A percentile compares a stretch with the other conserved stretches of the same genome.
Conservation (phyloP, 2,888 invertebrate genomes). For the Tuta absoluta region DNA sequence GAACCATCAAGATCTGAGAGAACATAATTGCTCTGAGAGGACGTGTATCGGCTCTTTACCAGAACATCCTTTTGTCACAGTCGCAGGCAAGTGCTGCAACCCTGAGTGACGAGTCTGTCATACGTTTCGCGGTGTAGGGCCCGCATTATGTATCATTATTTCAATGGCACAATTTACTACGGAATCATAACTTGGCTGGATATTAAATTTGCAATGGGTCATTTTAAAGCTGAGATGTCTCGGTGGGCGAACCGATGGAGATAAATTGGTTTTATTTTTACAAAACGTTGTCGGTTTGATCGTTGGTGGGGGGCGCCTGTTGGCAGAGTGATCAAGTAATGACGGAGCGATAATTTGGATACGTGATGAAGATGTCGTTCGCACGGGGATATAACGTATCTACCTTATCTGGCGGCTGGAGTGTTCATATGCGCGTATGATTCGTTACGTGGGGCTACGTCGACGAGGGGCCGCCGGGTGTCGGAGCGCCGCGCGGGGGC, state of each 20-base stretch:
- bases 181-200: conserved; percentile 64
- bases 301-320: conserved; percentile 21
- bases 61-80: conserved; percentile 21
- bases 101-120: conserved; percentile 33
- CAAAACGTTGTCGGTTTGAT: conserved; percentile 35
- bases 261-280: conserved; percentile 43
- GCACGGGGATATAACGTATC: conserved; percentile 31
- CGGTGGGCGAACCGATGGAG: conserved; percentile 36
- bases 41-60: not conserved
- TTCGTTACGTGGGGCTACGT: conserved; percentile 4
- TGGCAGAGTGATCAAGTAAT: not conserved
- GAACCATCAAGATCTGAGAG: conserved; percentile 9
- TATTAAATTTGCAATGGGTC: conserved; percentile 71
- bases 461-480: conserved; percentile 28
- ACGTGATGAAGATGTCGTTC: conserved; percentile 31
- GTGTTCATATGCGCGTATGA: conserved; percentile 35
- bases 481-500: conserved; percentile 33
- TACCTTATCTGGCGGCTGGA: conserved; percentile 42
- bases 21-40: not conserved
- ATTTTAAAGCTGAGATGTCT: conserved; percentile 61
- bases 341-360: not conserved
- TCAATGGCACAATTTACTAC: conserved; percentile 75
- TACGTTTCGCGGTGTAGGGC: conserved; percentile 57
- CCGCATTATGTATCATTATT: conserved; percentile 76
- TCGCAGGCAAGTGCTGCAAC: conserved; percentile 11